A percentile compares a stretch with the other conserved stretches of the same genome.
These are phyloP conservation scores for Coptodon bakossiorum DNA, from an alignment of 2,113 vertebrate genomes.

Conservation along the genomic window DNA sequence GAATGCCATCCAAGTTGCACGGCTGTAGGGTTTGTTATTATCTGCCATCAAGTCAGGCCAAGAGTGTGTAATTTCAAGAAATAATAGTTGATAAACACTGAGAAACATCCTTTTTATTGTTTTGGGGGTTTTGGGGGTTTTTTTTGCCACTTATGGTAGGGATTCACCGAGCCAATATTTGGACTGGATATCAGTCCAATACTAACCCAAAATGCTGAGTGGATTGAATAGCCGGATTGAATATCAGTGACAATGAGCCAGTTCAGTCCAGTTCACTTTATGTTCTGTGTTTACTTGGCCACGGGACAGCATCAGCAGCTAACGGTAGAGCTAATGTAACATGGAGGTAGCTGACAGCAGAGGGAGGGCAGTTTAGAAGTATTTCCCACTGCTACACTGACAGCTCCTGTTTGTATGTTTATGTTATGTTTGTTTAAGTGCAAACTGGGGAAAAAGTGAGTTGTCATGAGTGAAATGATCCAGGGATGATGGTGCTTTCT, in stretches of 20 bases:
- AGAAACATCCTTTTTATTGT: neutral
- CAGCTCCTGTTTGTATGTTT: neutral
- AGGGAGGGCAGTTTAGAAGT: neutral
- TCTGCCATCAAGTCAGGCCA: neutral
- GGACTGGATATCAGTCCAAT: neutral
- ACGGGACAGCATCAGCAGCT: neutral
- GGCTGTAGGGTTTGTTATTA: neutral
- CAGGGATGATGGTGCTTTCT: neutral
- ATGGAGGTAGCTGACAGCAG: neutral
- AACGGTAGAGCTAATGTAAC: neutral
- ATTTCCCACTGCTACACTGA: neutral
- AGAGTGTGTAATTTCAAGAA: neutral
- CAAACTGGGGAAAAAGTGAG: neutral
- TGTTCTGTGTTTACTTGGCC: neutral
- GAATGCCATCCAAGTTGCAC: neutral
- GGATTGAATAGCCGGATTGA: neutral
- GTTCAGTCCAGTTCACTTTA: neutral
- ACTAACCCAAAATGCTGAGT: neutral
- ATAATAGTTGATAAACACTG: neutral
- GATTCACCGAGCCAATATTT: neutral
- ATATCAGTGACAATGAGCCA: neutral
- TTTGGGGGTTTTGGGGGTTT: fast-evolving
- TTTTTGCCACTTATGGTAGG: neutral
- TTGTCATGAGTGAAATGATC: neutral
- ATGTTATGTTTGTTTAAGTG: neutral